Evolutionary conservation across 2,113 vertebrate genomes (phyloP).

Genomic region (Ceratotherium simum): DNA sequence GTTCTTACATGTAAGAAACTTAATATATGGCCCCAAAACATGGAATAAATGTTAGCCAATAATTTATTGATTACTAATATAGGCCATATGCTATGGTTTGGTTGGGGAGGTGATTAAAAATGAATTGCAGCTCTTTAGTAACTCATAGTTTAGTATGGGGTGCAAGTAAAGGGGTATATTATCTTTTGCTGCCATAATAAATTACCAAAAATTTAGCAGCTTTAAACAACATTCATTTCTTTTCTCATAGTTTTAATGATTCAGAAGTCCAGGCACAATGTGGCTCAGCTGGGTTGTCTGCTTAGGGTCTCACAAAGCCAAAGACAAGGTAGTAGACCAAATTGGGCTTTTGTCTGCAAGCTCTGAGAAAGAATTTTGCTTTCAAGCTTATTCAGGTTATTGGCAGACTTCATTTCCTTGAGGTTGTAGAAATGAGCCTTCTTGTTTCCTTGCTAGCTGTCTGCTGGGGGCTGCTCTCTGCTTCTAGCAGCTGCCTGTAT

Average conservation of each 20-base stretch:
- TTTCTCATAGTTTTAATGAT: neutral
- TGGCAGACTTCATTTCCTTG: neutral
- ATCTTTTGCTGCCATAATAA: neutral
- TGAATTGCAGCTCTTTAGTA: neutral
- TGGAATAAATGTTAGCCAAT: neutral
- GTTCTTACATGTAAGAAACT: neutral
- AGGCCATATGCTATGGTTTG: neutral
- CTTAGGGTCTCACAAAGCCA: neutral
- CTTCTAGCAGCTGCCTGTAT: neutral
- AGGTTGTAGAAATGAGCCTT: neutral
- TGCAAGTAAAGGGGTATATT: neutral
- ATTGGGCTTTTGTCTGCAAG: neutral
- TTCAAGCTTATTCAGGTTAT: neutral
- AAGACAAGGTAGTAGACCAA: neutral
- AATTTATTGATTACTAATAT: conserved; percentile 7
- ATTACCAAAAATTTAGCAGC: conserved; percentile 1
- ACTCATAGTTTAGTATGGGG: neutral
- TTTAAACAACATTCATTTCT: neutral
- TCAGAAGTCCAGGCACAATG: neutral
- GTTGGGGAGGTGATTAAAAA: neutral
- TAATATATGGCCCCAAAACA: neutral
- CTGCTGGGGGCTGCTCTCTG: neutral
- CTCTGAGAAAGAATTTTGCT: neutral
- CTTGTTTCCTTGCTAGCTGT: neutral
- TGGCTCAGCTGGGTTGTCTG: neutral